A percentile compares a stretch with the other conserved stretches of the same genome.
phyloP scores from a whole-genome alignment of 2,888 invertebrate species.

The Muschampia plurimacula region DNA sequence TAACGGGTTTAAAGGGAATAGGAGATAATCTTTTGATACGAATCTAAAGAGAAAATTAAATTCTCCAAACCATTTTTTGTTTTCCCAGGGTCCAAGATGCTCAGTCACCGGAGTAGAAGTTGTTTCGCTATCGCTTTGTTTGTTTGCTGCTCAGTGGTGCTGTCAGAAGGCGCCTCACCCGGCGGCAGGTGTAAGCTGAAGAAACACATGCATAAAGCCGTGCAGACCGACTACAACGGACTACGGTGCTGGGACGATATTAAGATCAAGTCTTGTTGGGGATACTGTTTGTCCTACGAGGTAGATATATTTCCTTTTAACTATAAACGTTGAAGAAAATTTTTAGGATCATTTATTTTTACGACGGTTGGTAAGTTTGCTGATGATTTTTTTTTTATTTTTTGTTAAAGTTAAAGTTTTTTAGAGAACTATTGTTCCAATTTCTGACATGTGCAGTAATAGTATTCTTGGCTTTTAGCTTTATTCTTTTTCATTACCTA shows the following conservation, averaged over 20 bases:
- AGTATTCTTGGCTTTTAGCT: no score
- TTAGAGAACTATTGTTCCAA: no score
- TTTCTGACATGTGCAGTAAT: no score
- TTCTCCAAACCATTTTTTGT: no score
- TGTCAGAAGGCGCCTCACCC: constrained; percentile 53
- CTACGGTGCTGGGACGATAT: constrained; percentile 92
- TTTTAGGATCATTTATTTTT: no score
- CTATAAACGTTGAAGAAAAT: no score
- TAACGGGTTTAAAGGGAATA: background rate
- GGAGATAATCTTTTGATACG: no score
- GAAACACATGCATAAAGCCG: constrained; percentile 69
- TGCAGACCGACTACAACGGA: constrained; percentile 85
- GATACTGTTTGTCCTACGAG: constrained; percentile 94
- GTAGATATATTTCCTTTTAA: constrained; percentile 65
- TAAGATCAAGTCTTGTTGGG: constrained; percentile 93
- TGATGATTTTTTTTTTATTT: no score
- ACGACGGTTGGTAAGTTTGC: no score
- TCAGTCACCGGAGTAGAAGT: constrained; percentile 43
- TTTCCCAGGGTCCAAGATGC: constrained; percentile 47
- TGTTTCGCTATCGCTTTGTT: constrained; percentile 52
- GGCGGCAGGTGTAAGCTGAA: constrained; percentile 67
- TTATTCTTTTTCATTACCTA: no score
- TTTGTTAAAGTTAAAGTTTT: no score
- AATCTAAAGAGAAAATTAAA: no score
- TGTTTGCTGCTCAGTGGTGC: constrained; percentile 53